Conservation (phyloP, 2,888 invertebrate species). For the Himalopsyche tibetana region DNA sequence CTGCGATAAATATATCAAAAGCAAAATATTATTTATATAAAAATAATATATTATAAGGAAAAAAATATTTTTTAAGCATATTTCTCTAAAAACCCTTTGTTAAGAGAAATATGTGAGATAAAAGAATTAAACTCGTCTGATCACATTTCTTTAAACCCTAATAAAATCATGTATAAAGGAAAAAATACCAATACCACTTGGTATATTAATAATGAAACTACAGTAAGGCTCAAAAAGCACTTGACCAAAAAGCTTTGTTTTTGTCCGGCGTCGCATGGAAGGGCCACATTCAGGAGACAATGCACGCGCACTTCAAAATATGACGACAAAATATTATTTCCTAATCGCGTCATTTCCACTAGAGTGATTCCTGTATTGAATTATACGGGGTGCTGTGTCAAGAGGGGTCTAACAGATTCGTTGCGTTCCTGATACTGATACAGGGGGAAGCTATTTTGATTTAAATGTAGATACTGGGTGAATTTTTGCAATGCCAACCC, state of each 20-base stretch:
- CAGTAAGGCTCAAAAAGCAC: conserved; percentile 39
- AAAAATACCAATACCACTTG: conserved; percentile 17
- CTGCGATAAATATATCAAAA: too few relatives aligned
- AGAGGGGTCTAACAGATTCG: conserved; percentile 65
- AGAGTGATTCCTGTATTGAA: conserved; percentile 65
- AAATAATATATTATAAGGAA: too few relatives aligned
- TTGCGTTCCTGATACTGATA: conserved; percentile 61
- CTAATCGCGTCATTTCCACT: conserved; percentile 66
- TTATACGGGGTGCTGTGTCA: conserved; percentile 61
- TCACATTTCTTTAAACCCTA: not conserved
- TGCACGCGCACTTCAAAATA: conserved; percentile 61
- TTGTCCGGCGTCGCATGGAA: conserved; percentile 37
- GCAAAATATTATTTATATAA: too few relatives aligned
- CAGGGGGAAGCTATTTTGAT: conserved; percentile 48
- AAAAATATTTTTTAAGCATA: too few relatives aligned
- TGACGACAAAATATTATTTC: conserved; percentile 66
- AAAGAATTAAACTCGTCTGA: not conserved
- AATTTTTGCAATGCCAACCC: conserved; percentile 27
- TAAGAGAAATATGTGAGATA: not conserved
- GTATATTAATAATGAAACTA: not conserved
- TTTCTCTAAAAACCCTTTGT: too few relatives aligned
- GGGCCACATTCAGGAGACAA: conserved; percentile 54
- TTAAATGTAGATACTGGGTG: not conserved
- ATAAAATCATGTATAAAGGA: not conserved
- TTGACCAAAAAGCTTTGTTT: conserved; percentile 42